A percentile compares a stretch with the other conserved stretches of the same genome.
Conservation (phyloP, 2,797 vertebrate species). For the Rhinella marina region DNA sequence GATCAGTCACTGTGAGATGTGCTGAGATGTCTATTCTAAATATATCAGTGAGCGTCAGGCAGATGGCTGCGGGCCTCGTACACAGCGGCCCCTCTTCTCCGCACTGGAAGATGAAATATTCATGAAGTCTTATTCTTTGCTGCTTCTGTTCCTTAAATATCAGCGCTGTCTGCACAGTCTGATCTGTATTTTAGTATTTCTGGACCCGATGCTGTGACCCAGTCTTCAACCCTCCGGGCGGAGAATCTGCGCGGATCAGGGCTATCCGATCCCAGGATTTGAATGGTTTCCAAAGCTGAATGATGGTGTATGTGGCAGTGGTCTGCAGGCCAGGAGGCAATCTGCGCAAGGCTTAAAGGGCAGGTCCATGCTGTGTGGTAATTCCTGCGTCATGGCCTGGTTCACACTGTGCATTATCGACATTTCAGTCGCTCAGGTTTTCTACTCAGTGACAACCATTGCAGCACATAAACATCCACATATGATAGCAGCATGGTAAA, state of each 20-base stretch:
- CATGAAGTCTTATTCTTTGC: conserved; percentile 50
- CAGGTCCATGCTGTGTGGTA: not conserved
- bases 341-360: not conserved
- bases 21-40: conserved; percentile 56
- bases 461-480: no score
- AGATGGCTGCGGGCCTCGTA: conserved; percentile 46
- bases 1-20: conserved; percentile 44
- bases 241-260: not conserved
- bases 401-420: not conserved
- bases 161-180: not conserved
- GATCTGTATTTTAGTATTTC: not conserved
- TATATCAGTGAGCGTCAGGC: conserved; percentile 51
- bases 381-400: not conserved
- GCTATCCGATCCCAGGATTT: not conserved
- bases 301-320: not conserved
- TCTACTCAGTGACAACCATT: no score
- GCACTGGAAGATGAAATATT: conserved; percentile 56
- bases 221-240: not conserved
- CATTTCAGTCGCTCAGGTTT: not conserved
- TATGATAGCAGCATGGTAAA: no score
- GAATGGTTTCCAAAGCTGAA: not conserved
- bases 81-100: conserved; percentile 44
- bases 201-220: not conserved
- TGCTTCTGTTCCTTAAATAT: conserved; percentile 45
- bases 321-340: not conserved